Conservation (phyloP, 2,113 vertebrate species). For the Stigmatopora nigra region DNA sequence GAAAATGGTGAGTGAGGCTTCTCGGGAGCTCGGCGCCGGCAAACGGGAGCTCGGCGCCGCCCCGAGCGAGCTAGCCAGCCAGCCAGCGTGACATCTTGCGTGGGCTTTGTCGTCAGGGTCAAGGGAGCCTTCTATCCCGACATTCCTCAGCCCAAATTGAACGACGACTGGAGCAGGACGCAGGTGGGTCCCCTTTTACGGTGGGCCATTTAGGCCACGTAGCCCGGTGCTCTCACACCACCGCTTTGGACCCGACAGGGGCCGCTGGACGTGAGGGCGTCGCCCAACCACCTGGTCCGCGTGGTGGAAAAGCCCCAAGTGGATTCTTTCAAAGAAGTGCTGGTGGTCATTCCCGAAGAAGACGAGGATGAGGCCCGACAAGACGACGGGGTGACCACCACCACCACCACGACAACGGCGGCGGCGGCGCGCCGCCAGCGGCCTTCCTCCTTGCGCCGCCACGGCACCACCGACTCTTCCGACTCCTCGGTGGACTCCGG, state of each 20-base stretch:
- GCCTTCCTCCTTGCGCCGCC: too few species aligned
- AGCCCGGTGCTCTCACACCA: too few species aligned
- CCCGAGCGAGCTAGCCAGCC: too few species aligned
- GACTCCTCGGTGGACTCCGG: slow-evolving; percentile 68
- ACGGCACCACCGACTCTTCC: too few species aligned
- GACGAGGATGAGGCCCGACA: slow-evolving; percentile 49
- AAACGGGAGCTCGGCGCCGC: too few species aligned
- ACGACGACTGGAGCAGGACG: slow-evolving; percentile 57
- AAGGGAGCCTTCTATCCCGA: slow-evolving; percentile 67
- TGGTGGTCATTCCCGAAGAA: slow-evolving; percentile 76
- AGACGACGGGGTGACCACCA: slow-evolving; percentile 36
- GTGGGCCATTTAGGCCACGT: too few species aligned
- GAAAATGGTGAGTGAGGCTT: slow-evolving; percentile 60
- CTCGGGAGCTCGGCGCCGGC: background rate
- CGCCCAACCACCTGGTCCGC: slow-evolving; percentile 82
- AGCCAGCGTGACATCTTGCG: too few species aligned
- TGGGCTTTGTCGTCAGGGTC: slow-evolving; percentile 55
- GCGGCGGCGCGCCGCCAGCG: too few species aligned
- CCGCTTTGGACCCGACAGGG: slow-evolving; percentile 38
- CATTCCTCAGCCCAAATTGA: slow-evolving; percentile 67
- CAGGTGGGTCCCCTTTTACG: slow-evolving; percentile 38
- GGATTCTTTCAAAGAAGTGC: slow-evolving; percentile 70
- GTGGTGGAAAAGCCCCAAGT: slow-evolving; percentile 76
- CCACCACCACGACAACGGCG: too few species aligned
- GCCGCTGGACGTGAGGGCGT: slow-evolving; percentile 77